Base-by-base conservation (phyloP, 2,888 invertebrate species). In the Torymus auratus region DNA sequence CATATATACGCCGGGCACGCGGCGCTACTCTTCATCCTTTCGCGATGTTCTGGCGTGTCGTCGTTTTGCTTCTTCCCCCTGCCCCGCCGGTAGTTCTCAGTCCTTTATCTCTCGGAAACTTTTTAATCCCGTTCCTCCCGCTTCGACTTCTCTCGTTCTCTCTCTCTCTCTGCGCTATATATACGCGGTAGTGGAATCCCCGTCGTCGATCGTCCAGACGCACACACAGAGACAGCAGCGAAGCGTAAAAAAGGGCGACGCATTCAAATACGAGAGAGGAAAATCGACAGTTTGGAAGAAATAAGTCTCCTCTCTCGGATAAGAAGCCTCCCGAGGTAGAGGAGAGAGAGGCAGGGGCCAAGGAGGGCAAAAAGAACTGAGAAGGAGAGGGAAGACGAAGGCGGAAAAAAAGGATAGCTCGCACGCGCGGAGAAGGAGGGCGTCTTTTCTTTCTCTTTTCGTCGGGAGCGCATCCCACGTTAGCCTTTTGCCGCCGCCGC, bases 211-310 rank as follows among this genome's bases (percentile, higher is more conserved):
- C 68, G 69, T 28, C 61, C 75, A 23, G 41, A 75, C 7, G 23
- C 15, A 60, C 56, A 52, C 55, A 23, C 64, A 41, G 41, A 41
- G 7, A 41, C 41, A 41, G 41, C 55, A 61, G n/a, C 15, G 67
- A 53, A 79, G 67, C 69, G 61, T 71, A 75, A 76, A 73, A 70
- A 81, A 60, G 73, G 58, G 41, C 75, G 81, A 78, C 70, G 78
- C 74, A 83, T 78, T 81, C 81, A 84, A 83, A 82, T 83, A 73
- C 53, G 50, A 56, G 23, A 68, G 70, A 78, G 72, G 74, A 71
- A 82, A 71, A 83, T 80, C 81, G 83, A 84, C 83, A 83, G 79
- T 80, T 82, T 53, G 55, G 53, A 79, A 80, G 80, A 74, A 80
- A 80, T 82, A 80, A 80, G 80, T 77, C 78, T 68, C 67, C 67